A percentile compares a stretch with the other conserved stretches of the same genome.
These are phyloP conservation scores for Microtus agrestis DNA, from an alignment of 2,797 vertebrate genomes.

Conservation along the genomic window DNA sequence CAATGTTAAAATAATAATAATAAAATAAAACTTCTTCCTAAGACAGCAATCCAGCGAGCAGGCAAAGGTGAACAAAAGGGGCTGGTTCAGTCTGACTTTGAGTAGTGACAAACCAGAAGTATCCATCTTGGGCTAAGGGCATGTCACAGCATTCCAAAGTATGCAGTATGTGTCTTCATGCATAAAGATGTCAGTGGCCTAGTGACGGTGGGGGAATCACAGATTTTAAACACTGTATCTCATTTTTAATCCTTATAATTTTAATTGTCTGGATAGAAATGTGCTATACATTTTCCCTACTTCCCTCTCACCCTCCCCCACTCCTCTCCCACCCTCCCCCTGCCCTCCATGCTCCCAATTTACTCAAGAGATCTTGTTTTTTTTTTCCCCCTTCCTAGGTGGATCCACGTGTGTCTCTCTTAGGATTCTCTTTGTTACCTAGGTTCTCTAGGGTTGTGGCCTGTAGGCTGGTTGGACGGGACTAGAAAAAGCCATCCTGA, in stretches of 20 bases:
- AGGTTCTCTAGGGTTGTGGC: no score
- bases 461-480: no score
- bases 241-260: background rate
- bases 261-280: no score
- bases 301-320: no score
- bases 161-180: background rate
- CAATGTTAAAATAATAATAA: background rate
- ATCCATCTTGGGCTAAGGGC: background rate
- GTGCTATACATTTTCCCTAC: no score
- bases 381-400: no score
- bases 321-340: no score
- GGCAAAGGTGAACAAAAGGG: background rate
- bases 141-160: background rate
- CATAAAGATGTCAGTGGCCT: background rate
- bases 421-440: no score
- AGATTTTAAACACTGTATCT: constrained; percentile 29
- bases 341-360: no score
- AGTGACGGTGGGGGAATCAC: background rate
- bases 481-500: no score
- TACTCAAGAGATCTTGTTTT: no score
- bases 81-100: background rate
- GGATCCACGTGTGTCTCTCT: no score
- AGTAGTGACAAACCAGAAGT: constrained; percentile 38
- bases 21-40: constrained; percentile 19
- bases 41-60: background rate